These are phyloP conservation scores for Taenioides sp. DNA, from an alignment of 2,797 vertebrate genomes.

Conservation along the genomic window DNA sequence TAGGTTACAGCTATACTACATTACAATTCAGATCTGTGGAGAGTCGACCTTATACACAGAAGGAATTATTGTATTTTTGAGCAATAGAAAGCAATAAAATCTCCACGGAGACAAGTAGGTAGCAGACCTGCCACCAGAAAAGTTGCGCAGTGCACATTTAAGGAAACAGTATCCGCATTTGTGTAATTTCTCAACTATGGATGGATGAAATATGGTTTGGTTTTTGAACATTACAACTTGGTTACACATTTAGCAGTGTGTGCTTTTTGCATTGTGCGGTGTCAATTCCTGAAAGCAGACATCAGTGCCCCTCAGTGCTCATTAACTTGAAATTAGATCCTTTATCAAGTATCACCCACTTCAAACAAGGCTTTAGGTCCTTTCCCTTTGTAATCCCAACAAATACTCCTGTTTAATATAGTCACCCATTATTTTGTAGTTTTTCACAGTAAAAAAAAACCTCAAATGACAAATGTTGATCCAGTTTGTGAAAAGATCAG, in stretches of 20 bases:
- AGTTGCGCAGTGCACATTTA: too few species aligned
- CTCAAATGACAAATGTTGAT: neutral
- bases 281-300: neutral
- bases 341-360: neutral
- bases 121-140: too few species aligned
- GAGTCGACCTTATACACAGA: too few species aligned
- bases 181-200: too few species aligned
- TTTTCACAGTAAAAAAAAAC: neutral
- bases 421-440: neutral
- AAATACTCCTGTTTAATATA: neutral
- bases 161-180: too few species aligned
- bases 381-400: neutral
- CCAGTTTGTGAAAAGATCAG: conserved; percentile 6
- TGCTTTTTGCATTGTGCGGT: neutral
- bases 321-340: neutral
- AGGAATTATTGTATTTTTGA: too few species aligned
- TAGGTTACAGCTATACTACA: too few species aligned
- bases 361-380: neutral
- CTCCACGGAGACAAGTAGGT: too few species aligned
- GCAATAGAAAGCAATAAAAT: too few species aligned
- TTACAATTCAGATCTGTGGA: too few species aligned
- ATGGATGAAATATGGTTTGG: too few species aligned
- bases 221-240: too few species aligned
- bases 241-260: neutral
- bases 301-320: neutral